Percentiles rank a stretch among this genome's conserved stretches.
phyloP scores from a whole-genome alignment of 1,140 invertebrate genomes.

The Neuroterus valhalla region DNA sequence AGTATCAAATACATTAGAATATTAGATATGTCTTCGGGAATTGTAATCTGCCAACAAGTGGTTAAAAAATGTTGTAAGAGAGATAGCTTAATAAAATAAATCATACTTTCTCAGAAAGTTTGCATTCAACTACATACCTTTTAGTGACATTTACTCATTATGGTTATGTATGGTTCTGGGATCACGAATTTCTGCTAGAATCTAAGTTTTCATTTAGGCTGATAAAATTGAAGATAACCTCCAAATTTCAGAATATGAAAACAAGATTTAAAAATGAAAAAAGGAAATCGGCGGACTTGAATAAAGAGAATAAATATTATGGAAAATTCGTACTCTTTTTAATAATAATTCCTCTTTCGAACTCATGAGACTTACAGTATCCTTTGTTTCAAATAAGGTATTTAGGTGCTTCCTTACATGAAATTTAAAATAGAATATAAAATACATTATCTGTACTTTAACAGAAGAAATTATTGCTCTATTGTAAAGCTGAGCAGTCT shows the following conservation, averaged over 20 bases:
- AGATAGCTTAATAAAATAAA: no score
- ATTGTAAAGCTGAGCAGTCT: conserved; percentile 64
- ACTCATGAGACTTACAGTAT: conserved; percentile 66
- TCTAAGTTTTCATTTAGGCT: conserved; percentile 44
- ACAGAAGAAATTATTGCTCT: conserved; percentile 63
- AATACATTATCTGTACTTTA: conserved; percentile 56
- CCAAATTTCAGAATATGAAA: conserved; percentile 38
- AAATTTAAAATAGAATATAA: conserved; percentile 60
- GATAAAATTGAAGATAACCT: conserved; percentile 46
- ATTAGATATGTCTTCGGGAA: no score
- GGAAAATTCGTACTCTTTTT: conserved; percentile 70
- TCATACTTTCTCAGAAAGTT: no score
- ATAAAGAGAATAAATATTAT: conserved; percentile 56
- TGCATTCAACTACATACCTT: no score
- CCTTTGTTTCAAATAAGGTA: conserved; percentile 62
- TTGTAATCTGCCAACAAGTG: no score
- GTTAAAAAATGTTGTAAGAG: no score
- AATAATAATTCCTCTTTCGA: conserved; percentile 68
- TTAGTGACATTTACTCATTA: no score
- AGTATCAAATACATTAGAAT: no score
- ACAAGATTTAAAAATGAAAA: conserved; percentile 45
- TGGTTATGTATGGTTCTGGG: no score
- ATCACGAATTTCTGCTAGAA: no score
- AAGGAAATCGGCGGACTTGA: conserved; percentile 39
- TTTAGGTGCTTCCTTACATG: conserved; percentile 54